Evolutionary conservation across 2,797 vertebrate species (phyloP).

Genomic region (Spinus olivaceus): DNA sequence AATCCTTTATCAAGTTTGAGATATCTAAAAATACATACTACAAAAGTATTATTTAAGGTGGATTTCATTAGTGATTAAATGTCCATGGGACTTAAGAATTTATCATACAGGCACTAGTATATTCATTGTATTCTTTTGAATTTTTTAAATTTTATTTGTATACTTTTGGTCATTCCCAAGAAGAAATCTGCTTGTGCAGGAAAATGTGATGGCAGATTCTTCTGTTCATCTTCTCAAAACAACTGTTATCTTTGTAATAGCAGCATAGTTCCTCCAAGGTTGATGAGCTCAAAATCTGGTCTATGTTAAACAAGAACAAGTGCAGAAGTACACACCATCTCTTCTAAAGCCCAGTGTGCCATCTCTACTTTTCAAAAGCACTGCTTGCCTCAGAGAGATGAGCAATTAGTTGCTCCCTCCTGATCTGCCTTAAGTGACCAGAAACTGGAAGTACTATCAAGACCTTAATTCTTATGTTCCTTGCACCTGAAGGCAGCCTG

Average conservation of each 20-base stretch:
- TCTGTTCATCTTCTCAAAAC: not conserved
- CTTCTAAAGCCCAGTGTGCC: accelerated
- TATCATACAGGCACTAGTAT: not conserved
- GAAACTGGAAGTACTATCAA: not conserved
- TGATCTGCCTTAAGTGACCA: not conserved
- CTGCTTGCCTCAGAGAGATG: not conserved
- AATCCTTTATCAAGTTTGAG: not conserved
- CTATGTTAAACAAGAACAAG: not conserved
- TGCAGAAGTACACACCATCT: not conserved
- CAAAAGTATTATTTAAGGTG: not conserved
- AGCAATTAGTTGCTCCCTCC: not conserved
- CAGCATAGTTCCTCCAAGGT: not conserved
- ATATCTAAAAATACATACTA: not conserved
- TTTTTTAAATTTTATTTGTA: not conserved
- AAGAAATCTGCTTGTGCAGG: not conserved
- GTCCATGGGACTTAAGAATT: not conserved
- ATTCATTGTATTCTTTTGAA: not conserved
- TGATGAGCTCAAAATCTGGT: not conserved
- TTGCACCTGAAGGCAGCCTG: not conserved
- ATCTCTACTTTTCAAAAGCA: not conserved
- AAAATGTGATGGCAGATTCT: not conserved
- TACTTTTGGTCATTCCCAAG: not conserved
- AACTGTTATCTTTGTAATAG: not conserved
- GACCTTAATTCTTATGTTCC: not conserved
- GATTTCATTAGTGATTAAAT: not conserved